Evolutionary conservation across 2,888 invertebrate genomes (phyloP).

Genomic region (Cybosia mesomella): DNA sequence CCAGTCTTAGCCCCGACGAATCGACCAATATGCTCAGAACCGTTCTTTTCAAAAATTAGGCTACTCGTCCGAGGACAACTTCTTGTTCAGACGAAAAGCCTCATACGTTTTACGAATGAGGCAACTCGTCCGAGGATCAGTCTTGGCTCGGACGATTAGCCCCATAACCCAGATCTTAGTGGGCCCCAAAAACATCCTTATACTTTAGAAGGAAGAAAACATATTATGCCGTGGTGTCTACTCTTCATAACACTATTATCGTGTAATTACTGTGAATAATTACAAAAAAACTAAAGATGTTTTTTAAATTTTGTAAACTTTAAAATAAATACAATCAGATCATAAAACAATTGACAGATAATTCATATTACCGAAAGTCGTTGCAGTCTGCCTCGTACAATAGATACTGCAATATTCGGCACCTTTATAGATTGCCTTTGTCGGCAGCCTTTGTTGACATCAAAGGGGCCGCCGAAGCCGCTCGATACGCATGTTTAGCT

Average conservation of each 20-base stretch:
- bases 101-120: too few species aligned
- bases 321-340: constrained; percentile 18
- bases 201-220: too few species aligned
- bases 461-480: constrained; percentile 77
- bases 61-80: too few species aligned
- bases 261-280: neutral
- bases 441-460: constrained; percentile 74
- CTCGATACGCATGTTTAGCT: constrained; percentile 71
- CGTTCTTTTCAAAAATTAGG: too few species aligned
- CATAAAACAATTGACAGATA: constrained; percentile 45
- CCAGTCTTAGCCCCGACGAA: too few species aligned
- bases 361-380: constrained; percentile 31
- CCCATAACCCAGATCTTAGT: too few species aligned
- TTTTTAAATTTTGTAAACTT: constrained; percentile 23
- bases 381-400: constrained; percentile 61
- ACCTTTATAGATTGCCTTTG: constrained; percentile 80
- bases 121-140: too few species aligned
- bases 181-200: too few species aligned
- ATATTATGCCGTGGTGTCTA: neutral
- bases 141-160: too few species aligned
- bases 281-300: neutral
- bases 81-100: too few species aligned
- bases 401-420: constrained; percentile 61
- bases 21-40: too few species aligned
- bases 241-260: neutral